A percentile compares a stretch with the other conserved stretches of the same genome.
These are phyloP conservation scores for Halocynthia aurantium DNA, from an alignment of 23 tunicate genomes.

Conservation along the genomic window DNA sequence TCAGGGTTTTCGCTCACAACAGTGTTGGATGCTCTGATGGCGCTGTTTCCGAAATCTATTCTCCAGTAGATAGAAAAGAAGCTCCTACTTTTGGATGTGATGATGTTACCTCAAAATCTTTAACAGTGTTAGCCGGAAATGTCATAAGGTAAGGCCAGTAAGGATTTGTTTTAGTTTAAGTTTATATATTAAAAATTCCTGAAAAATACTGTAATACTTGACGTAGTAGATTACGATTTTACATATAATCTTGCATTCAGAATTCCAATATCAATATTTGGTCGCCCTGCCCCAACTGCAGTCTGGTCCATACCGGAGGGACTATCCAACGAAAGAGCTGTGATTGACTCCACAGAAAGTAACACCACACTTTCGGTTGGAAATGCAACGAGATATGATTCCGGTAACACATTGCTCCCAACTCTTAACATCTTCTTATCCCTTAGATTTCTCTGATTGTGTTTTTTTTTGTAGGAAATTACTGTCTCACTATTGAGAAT, in stretches of 20 bases:
- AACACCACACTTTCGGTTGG: constrained; percentile 55
- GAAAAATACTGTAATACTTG: no score
- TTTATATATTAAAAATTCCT: no score
- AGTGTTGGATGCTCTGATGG: constrained; percentile 41
- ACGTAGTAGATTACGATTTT: no score
- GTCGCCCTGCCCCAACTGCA: constrained; percentile 78
- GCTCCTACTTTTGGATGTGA: constrained; percentile 24
- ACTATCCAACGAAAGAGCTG: constrained; percentile 49
- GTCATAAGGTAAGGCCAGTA: neutral
- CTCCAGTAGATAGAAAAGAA: constrained; percentile 45
- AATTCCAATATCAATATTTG: constrained; percentile 51
- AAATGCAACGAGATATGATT: constrained; percentile 60
- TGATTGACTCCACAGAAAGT: constrained; percentile 57
- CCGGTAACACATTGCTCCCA: constrained; percentile 13
- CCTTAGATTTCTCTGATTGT: no score
- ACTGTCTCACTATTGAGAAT: constrained; percentile 61
- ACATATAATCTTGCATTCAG: constrained; percentile 7
- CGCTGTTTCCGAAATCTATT: constrained; percentile 18
- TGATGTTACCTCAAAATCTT: constrained; percentile 33
- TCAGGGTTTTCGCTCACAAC: constrained; percentile 65
- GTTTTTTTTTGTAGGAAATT: constrained; percentile 7
- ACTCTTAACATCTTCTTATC: neutral
- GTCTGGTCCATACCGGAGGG: constrained; percentile 56
- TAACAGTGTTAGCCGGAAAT: constrained; percentile 60
- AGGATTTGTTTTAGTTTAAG: no score